Evolutionary conservation across 2,888 invertebrate genomes (phyloP).

Genomic region (Ischnus inquisitorius): DNA sequence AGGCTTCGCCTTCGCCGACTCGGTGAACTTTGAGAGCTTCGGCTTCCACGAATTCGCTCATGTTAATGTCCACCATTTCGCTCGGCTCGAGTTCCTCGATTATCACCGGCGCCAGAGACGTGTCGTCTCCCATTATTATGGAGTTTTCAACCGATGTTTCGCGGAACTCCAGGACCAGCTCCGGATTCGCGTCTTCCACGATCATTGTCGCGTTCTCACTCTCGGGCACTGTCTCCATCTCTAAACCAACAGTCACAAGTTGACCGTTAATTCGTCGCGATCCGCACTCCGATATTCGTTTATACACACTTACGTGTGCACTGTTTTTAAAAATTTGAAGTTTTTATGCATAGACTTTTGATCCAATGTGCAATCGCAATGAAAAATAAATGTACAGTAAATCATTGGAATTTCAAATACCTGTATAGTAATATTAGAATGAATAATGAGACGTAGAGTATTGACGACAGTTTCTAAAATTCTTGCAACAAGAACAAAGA

Average conservation of each 20-base stretch:
- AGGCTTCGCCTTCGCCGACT: constrained; percentile 70
- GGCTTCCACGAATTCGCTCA: constrained; percentile 82
- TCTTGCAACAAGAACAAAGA: too few relatives aligned
- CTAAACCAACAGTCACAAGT: constrained; percentile 30
- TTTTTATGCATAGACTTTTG: not conserved
- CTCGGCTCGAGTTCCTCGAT: constrained; percentile 82
- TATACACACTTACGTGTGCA: not conserved
- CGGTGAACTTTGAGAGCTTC: constrained; percentile 79
- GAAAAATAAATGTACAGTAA: too few relatives aligned
- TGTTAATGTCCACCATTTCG: constrained; percentile 77
- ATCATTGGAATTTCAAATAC: too few relatives aligned
- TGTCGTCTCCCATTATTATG: constrained; percentile 27
- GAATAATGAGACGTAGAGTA: too few relatives aligned
- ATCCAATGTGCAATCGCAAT: not conserved
- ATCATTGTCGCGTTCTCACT: not conserved
- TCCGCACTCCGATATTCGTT: not conserved
- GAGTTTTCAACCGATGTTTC: constrained; percentile 16
- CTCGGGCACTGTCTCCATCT: constrained; percentile 43
- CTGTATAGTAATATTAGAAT: too few relatives aligned
- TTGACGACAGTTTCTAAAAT: too few relatives aligned
- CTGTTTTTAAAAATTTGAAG: not conserved
- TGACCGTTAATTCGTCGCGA: not conserved
- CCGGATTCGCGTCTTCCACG: not conserved
- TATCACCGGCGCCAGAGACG: constrained; percentile 75
- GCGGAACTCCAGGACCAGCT: constrained; percentile 42